Conservation (phyloP, 2,113 vertebrate genomes). For the Chaetorhynchus papuensis region DNA sequence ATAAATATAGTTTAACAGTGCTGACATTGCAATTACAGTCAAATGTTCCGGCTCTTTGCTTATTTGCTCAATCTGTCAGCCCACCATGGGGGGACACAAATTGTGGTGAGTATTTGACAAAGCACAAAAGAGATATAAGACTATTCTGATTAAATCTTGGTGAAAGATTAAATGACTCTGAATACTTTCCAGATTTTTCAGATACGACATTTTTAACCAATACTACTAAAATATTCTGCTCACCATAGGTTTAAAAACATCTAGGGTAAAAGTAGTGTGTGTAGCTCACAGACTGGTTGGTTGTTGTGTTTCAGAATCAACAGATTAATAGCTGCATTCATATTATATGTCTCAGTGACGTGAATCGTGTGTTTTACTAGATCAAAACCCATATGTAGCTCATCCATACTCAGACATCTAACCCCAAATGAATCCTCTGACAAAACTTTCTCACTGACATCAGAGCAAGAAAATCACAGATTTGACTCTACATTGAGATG, state of each 20-base stretch:
- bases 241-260: conserved; percentile 2
- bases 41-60: conserved; percentile 67
- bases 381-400: not conserved
- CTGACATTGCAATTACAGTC: conserved; percentile 74
- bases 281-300: not conserved
- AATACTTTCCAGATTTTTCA: conserved; percentile 63
- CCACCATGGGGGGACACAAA: conserved; percentile 60
- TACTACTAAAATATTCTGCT: conserved; percentile 40
- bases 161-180: conserved; percentile 73
- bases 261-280: not conserved
- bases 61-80: conserved; percentile 71
- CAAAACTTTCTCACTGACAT: not conserved
- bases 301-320: not conserved
- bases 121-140: conserved; percentile 73
- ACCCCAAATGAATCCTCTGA: not conserved
- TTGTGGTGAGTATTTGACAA: conserved; percentile 68
- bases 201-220: conserved; percentile 54
- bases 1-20: conserved; percentile 75
- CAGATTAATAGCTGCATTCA: not conserved
- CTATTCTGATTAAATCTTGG: conserved; percentile 72
- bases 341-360: not conserved
- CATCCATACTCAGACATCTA: not conserved
- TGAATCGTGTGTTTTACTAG: not conserved
- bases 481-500: not conserved
- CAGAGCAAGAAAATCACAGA: not conserved